Percentiles rank a stretch among this genome's conserved stretches.
Conservation (phyloP, 1,140 invertebrate genomes). For the Yoshiicerus persimilis region DNA sequence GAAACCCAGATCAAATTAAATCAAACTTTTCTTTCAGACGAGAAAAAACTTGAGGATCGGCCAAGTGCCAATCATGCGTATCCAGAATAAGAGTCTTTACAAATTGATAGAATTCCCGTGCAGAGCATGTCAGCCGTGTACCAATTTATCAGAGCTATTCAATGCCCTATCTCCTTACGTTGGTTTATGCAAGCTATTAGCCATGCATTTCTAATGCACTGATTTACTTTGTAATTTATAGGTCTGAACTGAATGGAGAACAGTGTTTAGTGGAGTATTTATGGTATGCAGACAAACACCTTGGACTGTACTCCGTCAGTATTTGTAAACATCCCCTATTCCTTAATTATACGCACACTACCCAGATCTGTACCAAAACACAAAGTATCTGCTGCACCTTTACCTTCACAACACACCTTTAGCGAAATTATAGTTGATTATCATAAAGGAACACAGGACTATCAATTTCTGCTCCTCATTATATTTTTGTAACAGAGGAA, state of each 20-base stretch:
- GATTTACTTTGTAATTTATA: background rate
- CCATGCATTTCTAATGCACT: background rate
- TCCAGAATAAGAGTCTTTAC: background rate
- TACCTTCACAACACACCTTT: background rate
- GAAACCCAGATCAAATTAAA: slow-evolving; percentile 22
- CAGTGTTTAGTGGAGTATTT: background rate
- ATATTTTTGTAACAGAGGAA: background rate
- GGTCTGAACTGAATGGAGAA: background rate
- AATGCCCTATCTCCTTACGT: background rate
- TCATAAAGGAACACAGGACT: background rate
- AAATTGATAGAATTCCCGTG: background rate
- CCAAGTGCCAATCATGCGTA: slow-evolving; percentile 18
- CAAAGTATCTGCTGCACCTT: background rate
- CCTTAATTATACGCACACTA: background rate
- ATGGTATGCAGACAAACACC: background rate
- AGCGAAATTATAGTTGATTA: background rate
- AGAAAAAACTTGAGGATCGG: slow-evolving; percentile 16
- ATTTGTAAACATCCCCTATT: background rate
- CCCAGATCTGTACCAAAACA: background rate
- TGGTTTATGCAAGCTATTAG: background rate
- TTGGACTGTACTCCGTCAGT: background rate
- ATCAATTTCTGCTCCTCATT: background rate
- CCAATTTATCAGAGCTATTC: background rate
- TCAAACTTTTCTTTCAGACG: background rate
- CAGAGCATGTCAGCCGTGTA: background rate